Conservation (phyloP, 2,888 invertebrate genomes). For the Leptura quadrifasciata region DNA sequence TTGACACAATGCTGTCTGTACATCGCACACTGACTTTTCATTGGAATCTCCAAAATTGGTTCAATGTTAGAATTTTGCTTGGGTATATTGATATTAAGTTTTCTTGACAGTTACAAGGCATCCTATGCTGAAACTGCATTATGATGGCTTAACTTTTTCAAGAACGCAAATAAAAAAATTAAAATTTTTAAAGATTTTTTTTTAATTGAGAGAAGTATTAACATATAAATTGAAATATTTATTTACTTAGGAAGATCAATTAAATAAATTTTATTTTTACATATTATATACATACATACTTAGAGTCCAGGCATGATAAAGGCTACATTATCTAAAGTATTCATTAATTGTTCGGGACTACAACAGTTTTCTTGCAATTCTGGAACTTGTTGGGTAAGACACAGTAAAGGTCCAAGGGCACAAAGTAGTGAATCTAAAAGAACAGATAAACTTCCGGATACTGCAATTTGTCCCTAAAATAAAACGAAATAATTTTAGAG, state of each 20-base stretch:
- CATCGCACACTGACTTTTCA: too few relatives aligned
- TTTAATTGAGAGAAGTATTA: too few relatives aligned
- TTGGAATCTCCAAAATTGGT: too few relatives aligned
- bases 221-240: too few relatives aligned
- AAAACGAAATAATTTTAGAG: background rate
- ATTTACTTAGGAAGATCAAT: background rate
- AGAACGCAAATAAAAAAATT: too few relatives aligned
- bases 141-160: too few relatives aligned
- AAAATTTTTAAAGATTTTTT: too few relatives aligned
- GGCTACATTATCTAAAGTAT: slow-evolving; percentile 94
- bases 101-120: too few relatives aligned
- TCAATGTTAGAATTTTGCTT: too few relatives aligned
- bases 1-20: too few relatives aligned
- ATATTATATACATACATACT: slow-evolving; percentile 47
- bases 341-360: slow-evolving; percentile 73
- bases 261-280: slow-evolving; percentile 9
- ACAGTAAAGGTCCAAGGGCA: slow-evolving; percentile 91
- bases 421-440: slow-evolving; percentile 94
- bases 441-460: slow-evolving; percentile 95
- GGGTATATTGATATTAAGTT: too few relatives aligned
- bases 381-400: slow-evolving; percentile 89
- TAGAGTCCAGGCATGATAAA: slow-evolving; percentile 93
- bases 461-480: slow-evolving; percentile 91
- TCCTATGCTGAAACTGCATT: too few relatives aligned
- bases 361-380: slow-evolving; percentile 82